Evolutionary conservation across 2,113 vertebrate genomes (phyloP), one percentile per base, ranked within the genome.

Genomic region (Paralichthys olivaceus): DNA sequence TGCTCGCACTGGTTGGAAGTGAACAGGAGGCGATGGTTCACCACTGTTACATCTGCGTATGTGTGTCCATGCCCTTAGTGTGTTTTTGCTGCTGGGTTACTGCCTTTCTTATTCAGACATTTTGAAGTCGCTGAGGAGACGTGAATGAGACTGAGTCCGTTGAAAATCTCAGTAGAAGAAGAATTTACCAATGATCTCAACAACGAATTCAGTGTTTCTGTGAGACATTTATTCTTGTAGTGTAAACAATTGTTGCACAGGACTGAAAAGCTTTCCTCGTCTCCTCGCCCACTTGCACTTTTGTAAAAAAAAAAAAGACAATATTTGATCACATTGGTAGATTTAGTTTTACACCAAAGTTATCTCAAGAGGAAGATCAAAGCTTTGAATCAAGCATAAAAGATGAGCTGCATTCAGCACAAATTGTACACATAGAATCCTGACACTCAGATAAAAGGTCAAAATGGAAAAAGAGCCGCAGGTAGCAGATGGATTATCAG

Each of bases 341-440:
- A 55, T 20, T 63, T 49, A 55, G 1, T 40, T 59, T 59, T 56
- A 74, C 28, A 62, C 13, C 4, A 72, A 1, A 45, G 47, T 78
- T 60, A 73, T 59, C 63, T 89, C 76, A 72, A 77, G 72, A 89
- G 58, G 49, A 66, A 77, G 49, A 69, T 29, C 29, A 29, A 29
- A 22, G 29, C 57, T 43, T 49, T 75, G 59, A 9, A 23, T 79
- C 67, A 34, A 63, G 40, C n/a, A 29, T 29, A 14, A 47, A 19
- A 47, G 15, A 47, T 14, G 13, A 47, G 13, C 15, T n/a, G 20
- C 14, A 17, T 53, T 20, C 13, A 17, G 49, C 49, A n/a, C 14
- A 8, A 53, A 20, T 53, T n/a, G n/a, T 20, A 7, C 49, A 53
- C 49, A 49, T 49, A 49, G 19, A 45, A 20, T 53, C 51, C 32